Percentiles rank a stretch among this genome's conserved stretches.
These are phyloP conservation scores for Aphrophora alni DNA, from an alignment of 2,888 invertebrate species.

Conservation along the genomic window DNA sequence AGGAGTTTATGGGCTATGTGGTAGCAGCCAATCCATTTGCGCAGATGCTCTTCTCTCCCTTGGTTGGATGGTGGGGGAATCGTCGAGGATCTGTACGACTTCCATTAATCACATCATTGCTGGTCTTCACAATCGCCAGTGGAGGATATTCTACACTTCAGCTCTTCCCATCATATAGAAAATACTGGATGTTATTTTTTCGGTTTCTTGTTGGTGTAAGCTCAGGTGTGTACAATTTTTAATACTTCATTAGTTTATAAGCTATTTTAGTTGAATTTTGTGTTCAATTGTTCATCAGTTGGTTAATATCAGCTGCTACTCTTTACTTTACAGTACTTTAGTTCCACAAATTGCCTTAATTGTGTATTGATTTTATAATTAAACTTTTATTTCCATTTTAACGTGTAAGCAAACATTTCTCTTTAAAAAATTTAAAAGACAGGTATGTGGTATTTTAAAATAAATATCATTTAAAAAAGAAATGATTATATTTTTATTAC, in stretches of 20 bases:
- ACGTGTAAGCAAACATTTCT: no score
- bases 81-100: constrained; percentile 72
- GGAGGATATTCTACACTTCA: constrained; percentile 78
- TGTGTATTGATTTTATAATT: no score
- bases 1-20: constrained; percentile 82
- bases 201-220: constrained; percentile 84
- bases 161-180: constrained; percentile 66
- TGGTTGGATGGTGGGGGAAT: constrained; percentile 87
- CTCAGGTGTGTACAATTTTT: constrained; percentile 65
- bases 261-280: no score
- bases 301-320: no score
- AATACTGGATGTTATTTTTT: constrained; percentile 77
- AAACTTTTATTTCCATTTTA: no score
- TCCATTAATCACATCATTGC: constrained; percentile 73
- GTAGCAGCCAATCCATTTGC: constrained; percentile 88
- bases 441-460: no score
- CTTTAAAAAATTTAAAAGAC: no score
- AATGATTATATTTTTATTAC: no score
- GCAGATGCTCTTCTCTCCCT: constrained; percentile 84
- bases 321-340: no score
- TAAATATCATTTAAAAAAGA: no score
- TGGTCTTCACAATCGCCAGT: constrained; percentile 75
- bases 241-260: not conserved
- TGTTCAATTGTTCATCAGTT: no score
- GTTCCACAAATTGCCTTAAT: no score